Conservation (phyloP, 2,797 vertebrate species). For the Carapus acus region DNA sequence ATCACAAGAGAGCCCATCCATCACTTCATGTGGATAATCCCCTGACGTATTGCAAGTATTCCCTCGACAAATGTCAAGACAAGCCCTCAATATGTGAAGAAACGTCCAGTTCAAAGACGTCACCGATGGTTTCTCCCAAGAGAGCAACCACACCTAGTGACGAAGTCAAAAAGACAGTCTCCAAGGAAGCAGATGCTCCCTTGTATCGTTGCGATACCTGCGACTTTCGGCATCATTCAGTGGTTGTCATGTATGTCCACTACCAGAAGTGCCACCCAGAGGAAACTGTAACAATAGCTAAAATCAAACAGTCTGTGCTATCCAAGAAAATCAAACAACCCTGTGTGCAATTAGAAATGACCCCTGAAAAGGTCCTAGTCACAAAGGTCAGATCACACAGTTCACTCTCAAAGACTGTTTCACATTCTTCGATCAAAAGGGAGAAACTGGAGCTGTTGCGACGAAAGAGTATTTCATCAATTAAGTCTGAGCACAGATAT, state of each 20-base stretch:
- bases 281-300: slow-evolving; percentile 80
- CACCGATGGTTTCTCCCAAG: slow-evolving; percentile 68
- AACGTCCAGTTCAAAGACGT: slow-evolving; percentile 68
- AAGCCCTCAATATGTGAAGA: slow-evolving; percentile 61
- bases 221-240: slow-evolving; percentile 82
- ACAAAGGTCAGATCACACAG: neutral
- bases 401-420: neutral
- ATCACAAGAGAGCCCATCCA: slow-evolving; percentile 85
- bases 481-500: neutral
- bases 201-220: slow-evolving; percentile 83
- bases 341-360: slow-evolving; percentile 58
- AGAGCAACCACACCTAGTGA: slow-evolving; percentile 62
- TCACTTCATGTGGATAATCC: slow-evolving; percentile 77
- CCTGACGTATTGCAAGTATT: slow-evolving; percentile 84
- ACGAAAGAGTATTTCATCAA: neutral
- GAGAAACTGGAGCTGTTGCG: neutral
- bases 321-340: slow-evolving; percentile 39
- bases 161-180: slow-evolving; percentile 61
- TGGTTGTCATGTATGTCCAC: slow-evolving; percentile 86
- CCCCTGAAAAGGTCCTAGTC: slow-evolving; percentile 44
- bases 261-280: slow-evolving; percentile 86
- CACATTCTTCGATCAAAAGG: neutral
- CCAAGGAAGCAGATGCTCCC: slow-evolving; percentile 55
- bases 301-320: slow-evolving; percentile 76
- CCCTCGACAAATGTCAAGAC: slow-evolving; percentile 65